Evolutionary conservation across 2,797 vertebrate genomes (phyloP).

Genomic region (Allobates femoralis): DNA sequence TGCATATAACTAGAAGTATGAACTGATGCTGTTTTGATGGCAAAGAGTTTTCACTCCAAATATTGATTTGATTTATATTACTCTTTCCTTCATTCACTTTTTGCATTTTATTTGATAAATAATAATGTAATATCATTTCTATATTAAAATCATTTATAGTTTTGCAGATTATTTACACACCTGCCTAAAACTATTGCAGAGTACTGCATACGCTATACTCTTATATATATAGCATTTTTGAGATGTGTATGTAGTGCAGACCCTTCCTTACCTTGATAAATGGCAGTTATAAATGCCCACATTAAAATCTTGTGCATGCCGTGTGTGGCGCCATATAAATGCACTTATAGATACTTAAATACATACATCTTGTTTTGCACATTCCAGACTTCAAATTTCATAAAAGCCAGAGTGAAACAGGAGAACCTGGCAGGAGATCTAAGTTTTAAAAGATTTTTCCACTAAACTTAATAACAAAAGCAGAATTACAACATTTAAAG

Average conservation of each 20-base stretch:
- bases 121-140: too few relatives aligned
- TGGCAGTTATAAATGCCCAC: neutral
- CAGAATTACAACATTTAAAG: conserved; percentile 35
- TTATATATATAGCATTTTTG: neutral
- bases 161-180: too few relatives aligned
- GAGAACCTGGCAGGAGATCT: conserved; percentile 50
- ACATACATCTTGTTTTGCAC: conserved; percentile 43
- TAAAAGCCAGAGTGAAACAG: conserved; percentile 37
- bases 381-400: conserved; percentile 47
- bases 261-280: neutral
- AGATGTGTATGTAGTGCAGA: neutral
- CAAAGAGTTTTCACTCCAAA: too few relatives aligned
- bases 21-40: too few relatives aligned
- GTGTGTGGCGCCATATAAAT: conserved; percentile 39
- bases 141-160: too few relatives aligned
- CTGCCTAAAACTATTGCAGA: too few relatives aligned
- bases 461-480: conserved; percentile 40
- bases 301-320: conserved; percentile 1
- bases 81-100: too few relatives aligned
- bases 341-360: conserved; percentile 40
- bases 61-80: too few relatives aligned
- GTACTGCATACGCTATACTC: neutral
- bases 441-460: conserved; percentile 30
- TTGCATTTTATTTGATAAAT: too few relatives aligned
- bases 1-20: too few relatives aligned